phyloP scores from a whole-genome alignment of 2,113 vertebrate species.

The Cichladusa arquata region DNA sequence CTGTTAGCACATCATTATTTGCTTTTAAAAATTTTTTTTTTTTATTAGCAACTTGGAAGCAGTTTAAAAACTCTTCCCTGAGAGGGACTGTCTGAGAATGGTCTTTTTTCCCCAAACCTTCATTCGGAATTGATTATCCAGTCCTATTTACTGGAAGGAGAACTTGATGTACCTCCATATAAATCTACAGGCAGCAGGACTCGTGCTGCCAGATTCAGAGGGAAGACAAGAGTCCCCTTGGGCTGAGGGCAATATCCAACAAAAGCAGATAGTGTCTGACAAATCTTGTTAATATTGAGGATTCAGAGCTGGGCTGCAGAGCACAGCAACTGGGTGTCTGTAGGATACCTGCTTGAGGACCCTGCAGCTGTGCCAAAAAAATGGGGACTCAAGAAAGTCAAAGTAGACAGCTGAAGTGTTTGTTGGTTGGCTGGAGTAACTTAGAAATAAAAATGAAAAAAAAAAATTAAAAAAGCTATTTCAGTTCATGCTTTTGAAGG shows the following conservation, averaged over 20 bases:
- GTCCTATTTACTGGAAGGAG: neutral
- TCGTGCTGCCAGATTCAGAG: constrained; percentile 4
- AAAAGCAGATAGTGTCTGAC: neutral
- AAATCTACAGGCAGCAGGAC: neutral
- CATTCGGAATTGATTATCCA: neutral
- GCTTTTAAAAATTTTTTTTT: neutral
- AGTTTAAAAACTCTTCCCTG: neutral
- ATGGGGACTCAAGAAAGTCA: neutral
- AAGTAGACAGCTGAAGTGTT: neutral
- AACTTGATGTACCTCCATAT: constrained; percentile 13
- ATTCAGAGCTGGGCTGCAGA: neutral
- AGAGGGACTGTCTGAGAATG: neutral
- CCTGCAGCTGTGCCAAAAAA: neutral
- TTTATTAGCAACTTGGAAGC: neutral
- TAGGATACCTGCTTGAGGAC: neutral
- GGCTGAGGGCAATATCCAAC: neutral
- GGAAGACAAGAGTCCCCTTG: neutral
- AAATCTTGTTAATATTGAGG: neutral
- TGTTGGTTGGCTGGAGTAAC: neutral
- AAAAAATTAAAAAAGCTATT: neutral
- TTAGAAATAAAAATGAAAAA: neutral
- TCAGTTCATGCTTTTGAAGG: neutral
- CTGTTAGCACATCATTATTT: neutral
- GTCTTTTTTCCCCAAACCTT: neutral
- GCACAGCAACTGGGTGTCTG: neutral